Evolutionary conservation across 1,140 invertebrate species (phyloP), one percentile per base, ranked within the genome.

Genomic region (Pristionchus pacificus): DNA sequence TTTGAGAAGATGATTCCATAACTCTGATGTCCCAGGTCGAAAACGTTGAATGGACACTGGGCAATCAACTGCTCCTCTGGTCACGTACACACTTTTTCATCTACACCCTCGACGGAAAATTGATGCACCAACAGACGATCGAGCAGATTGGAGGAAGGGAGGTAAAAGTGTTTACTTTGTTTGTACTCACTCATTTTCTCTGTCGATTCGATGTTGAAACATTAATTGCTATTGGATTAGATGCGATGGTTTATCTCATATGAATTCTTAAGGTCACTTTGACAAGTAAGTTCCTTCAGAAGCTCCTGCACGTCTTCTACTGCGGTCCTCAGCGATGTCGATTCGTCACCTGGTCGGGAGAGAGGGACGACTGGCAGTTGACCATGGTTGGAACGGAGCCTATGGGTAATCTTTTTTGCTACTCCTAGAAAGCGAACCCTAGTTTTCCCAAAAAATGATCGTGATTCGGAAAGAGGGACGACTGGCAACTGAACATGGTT

Each of bases 311-410:
- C 24, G 78, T 81, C 1, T 79, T 78, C 60, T 78, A 62, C 66
- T 68, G 70, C 38, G 30, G 57, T 14, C 71, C 65, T 1, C 58
- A 64, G 19, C 49, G 63, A 10, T 75, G 71, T 25, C 64, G 61
- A 25, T 76, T 72, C 60, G 25, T 77, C 0, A 77, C 72, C 6
- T 75, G 72, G 73, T 71, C 60, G 13, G 79, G 78, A 25, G 79
- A 79, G 31, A 79, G 72, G 24, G 74, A 79, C 69, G 77, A 79
- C 57, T 79, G 78, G 78, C 67, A 10, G 19, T 33, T 78, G 24
- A 62, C 65, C 1, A n/a, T 79, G 28, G 61, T 57, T 14, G 77
- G 77, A 31, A 49, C 70, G 28, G 78, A 77, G 19, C 38, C 38
- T 10, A 49, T 10, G 6, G 38, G 38, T 49, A 49, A n/a, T n/a